Evolutionary conservation across 2,797 vertebrate genomes (phyloP).

Genomic region (Thunnus albacares): DNA sequence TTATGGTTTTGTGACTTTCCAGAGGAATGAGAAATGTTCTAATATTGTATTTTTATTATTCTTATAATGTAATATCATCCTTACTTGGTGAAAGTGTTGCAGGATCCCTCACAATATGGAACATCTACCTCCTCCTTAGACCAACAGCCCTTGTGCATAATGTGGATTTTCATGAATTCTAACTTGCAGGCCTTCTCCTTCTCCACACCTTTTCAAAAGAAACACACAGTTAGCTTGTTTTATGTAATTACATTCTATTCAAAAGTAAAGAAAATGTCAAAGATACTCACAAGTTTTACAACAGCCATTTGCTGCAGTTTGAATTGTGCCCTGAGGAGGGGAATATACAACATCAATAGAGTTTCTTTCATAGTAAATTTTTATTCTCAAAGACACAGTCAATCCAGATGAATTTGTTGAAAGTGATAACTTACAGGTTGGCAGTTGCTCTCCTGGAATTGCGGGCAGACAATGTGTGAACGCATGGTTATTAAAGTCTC

Average conservation of each 20-base stretch:
- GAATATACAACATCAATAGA: conserved; percentile 30
- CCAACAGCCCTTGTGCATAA: conserved; percentile 81
- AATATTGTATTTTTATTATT: too few relatives aligned
- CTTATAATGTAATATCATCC: conserved; percentile 21
- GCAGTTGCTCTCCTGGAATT: conserved; percentile 86
- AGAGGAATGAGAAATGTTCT: background rate
- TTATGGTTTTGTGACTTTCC: background rate
- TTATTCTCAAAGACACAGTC: background rate
- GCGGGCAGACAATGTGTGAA: conserved; percentile 88
- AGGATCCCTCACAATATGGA: conserved; percentile 91
- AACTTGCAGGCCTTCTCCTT: conserved; percentile 83
- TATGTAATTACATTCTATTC: background rate
- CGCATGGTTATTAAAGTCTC: conserved; percentile 80
- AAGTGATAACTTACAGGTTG: conserved; percentile 86
- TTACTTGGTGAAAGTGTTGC: conserved; percentile 90
- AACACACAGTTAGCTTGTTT: conserved; percentile 16
- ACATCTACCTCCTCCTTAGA: conserved; percentile 80
- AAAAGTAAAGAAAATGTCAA: conserved; percentile 1
- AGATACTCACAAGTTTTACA: conserved; percentile 92
- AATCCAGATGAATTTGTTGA: background rate
- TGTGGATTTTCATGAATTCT: conserved; percentile 28
- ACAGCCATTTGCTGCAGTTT: conserved; percentile 89
- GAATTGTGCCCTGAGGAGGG: conserved; percentile 86
- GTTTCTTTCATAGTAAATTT: background rate
- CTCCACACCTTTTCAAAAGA: conserved; percentile 79